A percentile compares a stretch with the other conserved stretches of the same genome.
Evolutionary conservation across 2,797 vertebrate genomes (phyloP).

Genomic region (Pteronotus mesoamericanus): DNA sequence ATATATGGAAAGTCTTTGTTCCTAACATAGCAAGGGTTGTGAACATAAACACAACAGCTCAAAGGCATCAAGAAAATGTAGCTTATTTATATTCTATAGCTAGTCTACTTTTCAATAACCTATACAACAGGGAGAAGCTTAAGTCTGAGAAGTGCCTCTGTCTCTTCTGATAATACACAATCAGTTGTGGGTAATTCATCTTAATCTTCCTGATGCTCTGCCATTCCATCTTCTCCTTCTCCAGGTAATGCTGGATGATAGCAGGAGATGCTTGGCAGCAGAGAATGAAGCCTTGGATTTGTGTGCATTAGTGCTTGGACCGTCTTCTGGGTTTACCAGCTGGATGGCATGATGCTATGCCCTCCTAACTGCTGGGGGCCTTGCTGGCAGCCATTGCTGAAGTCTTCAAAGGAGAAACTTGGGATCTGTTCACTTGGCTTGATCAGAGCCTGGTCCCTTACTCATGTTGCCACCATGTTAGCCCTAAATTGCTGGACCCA

Average conservation of each 20-base stretch:
- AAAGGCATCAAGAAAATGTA: neutral
- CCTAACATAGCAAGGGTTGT: neutral
- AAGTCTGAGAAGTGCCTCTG: neutral
- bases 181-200: neutral
- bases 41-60: neutral
- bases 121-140: neutral
- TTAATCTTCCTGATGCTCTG: neutral
- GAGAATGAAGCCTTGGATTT: neutral
- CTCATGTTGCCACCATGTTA: neutral
- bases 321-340: neutral
- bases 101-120: neutral
- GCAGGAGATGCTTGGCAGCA: neutral
- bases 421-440: neutral
- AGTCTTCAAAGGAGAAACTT: neutral
- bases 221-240: neutral
- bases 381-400: neutral
- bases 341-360: neutral
- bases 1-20: neutral
- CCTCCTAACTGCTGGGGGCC: neutral
- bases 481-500: neutral
- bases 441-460: neutral
- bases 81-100: neutral
- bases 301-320: no score
- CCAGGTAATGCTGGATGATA: neutral
- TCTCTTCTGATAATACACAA: neutral